Evolutionary conservation across 2,113 vertebrate genomes (phyloP), one percentile per base, ranked within the genome.

Genomic region (Salvator merianae): DNA sequence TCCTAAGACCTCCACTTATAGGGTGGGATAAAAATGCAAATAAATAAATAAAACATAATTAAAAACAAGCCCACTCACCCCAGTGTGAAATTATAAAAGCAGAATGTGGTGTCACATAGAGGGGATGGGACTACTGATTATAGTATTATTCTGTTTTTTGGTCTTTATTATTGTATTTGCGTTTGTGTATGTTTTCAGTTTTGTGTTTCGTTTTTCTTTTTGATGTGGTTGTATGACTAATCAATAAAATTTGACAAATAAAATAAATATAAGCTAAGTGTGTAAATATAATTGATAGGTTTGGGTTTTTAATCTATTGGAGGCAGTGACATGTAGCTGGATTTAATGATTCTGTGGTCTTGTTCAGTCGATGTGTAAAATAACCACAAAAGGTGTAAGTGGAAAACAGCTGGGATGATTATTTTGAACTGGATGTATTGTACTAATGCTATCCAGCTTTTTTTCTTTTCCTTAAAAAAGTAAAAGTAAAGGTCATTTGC

Each of bases 391-490:
- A 88, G 0, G 7, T 32, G 34, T 0, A 12, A 84, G 69, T 47
- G 81, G 88, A 86, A 85, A 91, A 91, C 82, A 83, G 85, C 76
- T 62, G 80, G 16, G 62, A 89, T 59, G 32, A 8, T 66, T 47
- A 73, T 69, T 89, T 2, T 59, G 16, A 59, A 59, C 5, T 47
- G 43, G 43, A 47, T 47, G 43, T 47, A 47, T 38, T 65, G 62
- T 89, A 75, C 34, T 66, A 53, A 22, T 83, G 91, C 85, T 65
- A 81, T 87, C 88, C 47, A 83, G 43, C 82, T 88, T 88, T 88
- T 88, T 16, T 88, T 63, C 83, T 40, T 68, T 5, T 66, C 77
- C 7, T 68, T 91, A 20, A 59, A 59, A 59, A 59, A 59, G 55
- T 59, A 59, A 59, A 59, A 59, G 55, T n/a, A 59, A 20, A 59